Conservation (phyloP, 37 sponge, comb jelly and placozoan genomes). For the Aphrocallistes beatrix region DNA sequence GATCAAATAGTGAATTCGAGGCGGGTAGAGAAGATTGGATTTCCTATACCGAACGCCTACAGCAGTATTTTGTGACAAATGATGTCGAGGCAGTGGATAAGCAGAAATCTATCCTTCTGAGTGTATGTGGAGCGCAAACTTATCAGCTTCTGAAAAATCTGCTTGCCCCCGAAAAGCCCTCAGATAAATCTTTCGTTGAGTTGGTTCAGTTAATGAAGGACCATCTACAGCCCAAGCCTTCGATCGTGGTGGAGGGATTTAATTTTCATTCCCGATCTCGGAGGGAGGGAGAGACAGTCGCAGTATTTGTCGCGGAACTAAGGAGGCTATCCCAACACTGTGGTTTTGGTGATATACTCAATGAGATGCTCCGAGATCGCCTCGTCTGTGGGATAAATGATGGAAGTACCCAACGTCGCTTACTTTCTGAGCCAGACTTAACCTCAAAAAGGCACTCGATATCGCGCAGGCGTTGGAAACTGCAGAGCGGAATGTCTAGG, state of each 20-base stretch:
- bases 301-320: constrained; percentile 23
- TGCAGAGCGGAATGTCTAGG: constrained; percentile 21
- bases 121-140: not conserved
- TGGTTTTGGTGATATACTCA: constrained; percentile 17
- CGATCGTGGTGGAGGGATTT: constrained; percentile 27
- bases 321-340: constrained; percentile 23
- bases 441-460: constrained; percentile 27
- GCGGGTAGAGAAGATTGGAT: not conserved
- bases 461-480: constrained; percentile 27
- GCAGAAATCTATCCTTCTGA: not conserved
- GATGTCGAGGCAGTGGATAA: not conserved
- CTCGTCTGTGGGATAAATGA: constrained; percentile 25
- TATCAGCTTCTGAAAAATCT: not conserved
- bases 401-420: not conserved
- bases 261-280: constrained; percentile 22
- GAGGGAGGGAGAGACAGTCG: constrained; percentile 14
- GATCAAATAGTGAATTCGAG: not conserved
- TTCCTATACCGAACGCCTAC: not conserved
- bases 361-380: constrained; percentile 40
- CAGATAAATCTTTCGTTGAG: not conserved
- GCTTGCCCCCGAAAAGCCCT: constrained; percentile 11
- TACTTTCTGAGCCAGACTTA: constrained; percentile 25
- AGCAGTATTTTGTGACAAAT: not conserved
- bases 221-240: constrained; percentile 22
- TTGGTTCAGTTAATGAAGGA: constrained; percentile 11